Evolutionary conservation across 2,888 invertebrate species (phyloP).

Genomic region (Heteropelma amictum): DNA sequence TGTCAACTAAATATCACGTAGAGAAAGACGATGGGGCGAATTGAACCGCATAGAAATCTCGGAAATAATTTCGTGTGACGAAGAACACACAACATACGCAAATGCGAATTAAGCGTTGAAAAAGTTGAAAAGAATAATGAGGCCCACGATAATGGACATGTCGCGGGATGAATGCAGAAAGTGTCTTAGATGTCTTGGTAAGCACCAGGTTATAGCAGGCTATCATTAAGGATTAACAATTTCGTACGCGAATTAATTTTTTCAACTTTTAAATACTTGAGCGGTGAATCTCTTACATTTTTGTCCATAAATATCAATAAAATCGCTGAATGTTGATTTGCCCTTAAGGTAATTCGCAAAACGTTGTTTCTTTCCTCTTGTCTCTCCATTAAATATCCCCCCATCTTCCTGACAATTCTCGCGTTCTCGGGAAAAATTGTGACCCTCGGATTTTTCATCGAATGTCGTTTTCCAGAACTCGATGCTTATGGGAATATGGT

Average conservation of each 20-base stretch:
- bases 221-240: slow-evolving; percentile 33
- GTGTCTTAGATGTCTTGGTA: slow-evolving; percentile 92
- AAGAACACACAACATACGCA: background rate
- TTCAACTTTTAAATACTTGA: background rate
- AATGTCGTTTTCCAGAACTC: slow-evolving; percentile 83
- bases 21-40: slow-evolving; percentile 49
- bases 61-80: background rate
- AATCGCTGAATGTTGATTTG: background rate
- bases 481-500: slow-evolving; percentile 95
- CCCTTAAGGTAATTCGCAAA: background rate
- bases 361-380: background rate
- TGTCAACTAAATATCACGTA: too few relatives aligned
- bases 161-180: slow-evolving; percentile 93
- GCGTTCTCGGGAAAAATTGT: background rate
- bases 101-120: background rate
- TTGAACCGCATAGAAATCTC: slow-evolving; percentile 36
- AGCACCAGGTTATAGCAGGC: slow-evolving; percentile 73
- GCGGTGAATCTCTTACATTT: background rate
- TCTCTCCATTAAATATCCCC: too few relatives aligned
- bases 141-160: slow-evolving; percentile 89
- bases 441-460: background rate
- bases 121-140: slow-evolving; percentile 66
- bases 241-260: background rate
- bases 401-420: background rate
- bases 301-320: background rate